phyloP scores from a whole-genome alignment of 2,797 vertebrate species.

The Sebastes taczanowskii region DNA sequence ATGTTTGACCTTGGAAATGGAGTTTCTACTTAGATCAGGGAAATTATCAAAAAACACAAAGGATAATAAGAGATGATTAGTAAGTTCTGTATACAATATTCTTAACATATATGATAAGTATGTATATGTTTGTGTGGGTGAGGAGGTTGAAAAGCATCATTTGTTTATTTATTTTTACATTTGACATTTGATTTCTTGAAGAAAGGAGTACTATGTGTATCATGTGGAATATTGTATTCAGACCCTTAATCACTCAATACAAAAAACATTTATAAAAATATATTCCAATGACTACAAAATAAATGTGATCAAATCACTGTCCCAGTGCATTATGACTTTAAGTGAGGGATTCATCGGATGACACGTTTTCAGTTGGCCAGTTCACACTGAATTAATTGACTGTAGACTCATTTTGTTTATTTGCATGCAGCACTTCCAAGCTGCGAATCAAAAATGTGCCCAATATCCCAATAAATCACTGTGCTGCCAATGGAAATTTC shows the following conservation, averaged over 20 bases:
- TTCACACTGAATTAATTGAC: not conserved
- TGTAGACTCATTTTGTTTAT: not conserved
- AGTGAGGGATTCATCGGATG: not conserved
- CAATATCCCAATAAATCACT: not conserved
- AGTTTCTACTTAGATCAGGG: fast-evolving
- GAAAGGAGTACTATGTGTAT: no score
- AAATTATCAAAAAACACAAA: no score
- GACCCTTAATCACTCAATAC: fast-evolving
- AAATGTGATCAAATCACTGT: not conserved
- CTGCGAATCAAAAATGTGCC: not conserved
- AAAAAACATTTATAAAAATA: fast-evolving
- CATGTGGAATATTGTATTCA: no score
- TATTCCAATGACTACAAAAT: no score
- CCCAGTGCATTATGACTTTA: not conserved
- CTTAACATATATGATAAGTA: no score
- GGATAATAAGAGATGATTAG: no score
- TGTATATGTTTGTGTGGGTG: no score
- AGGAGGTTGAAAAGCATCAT: fast-evolving
- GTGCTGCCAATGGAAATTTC: not conserved
- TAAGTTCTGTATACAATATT: no score
- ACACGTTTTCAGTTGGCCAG: not conserved
- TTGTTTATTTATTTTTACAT: no score
- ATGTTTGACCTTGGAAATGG: no score
- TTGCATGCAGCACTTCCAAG: not conserved
- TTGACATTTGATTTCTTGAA: no score